Conservation (phyloP, 2,113 vertebrate genomes). For the Oncorhynchus nerka region DNA sequence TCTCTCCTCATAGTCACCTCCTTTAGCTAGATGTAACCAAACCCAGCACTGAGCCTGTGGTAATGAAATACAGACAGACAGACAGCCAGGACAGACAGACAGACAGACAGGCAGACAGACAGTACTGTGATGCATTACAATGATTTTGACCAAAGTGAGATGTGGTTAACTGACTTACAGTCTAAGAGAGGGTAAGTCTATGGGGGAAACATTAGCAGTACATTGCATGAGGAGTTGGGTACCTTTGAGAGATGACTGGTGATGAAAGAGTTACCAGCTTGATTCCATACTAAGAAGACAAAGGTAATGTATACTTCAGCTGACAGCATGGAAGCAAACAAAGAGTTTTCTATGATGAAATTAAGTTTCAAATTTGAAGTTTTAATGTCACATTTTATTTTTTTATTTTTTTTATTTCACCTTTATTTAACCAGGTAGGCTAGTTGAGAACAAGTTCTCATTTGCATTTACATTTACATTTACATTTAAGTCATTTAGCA, state of each 20-base stretch:
- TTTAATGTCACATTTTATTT: no score
- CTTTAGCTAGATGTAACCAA: not conserved
- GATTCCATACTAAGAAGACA: not conserved
- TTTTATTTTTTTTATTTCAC: no score
- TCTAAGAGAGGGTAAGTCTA: no score
- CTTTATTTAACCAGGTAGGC: no score
- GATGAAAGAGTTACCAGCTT: not conserved
- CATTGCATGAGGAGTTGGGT: not conserved
- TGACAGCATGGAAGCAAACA: not conserved
- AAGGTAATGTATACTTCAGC: not conserved
- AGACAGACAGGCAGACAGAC: not conserved
- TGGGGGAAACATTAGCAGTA: not conserved
- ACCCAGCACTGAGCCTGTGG: not conserved
- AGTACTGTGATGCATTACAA: not conserved
- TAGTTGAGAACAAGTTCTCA: no score
- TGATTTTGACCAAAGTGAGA: no score
- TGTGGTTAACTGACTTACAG: not conserved
- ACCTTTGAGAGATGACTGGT: not conserved
- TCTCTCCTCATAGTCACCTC: not conserved
- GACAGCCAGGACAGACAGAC: no score
- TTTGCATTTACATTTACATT: no score
- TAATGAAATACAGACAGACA: not conserved
- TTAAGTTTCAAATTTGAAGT: not conserved
- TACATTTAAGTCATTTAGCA: no score
- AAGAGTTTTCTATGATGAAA: not conserved